Conservation (phyloP, 2,888 invertebrate genomes). For the Petrolisthes cinctipes region DNA sequence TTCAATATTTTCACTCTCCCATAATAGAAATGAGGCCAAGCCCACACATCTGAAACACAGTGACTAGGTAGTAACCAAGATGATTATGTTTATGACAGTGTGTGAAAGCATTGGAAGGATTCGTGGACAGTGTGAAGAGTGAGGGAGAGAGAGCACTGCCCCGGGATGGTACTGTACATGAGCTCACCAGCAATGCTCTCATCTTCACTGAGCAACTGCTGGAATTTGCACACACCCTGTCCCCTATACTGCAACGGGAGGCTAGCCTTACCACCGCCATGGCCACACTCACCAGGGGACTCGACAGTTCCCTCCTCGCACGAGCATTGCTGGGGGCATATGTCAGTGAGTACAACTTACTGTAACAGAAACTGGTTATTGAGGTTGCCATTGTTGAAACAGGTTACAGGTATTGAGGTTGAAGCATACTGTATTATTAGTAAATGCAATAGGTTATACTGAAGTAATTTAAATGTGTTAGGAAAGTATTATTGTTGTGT, state of each 20-base stretch:
- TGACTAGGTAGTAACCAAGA: too few relatives aligned
- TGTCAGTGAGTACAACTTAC: conserved; percentile 77
- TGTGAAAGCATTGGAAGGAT: conserved; percentile 69
- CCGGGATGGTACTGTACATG: conserved; percentile 97
- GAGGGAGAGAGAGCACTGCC: conserved; percentile 83
- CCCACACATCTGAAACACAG: too few relatives aligned
- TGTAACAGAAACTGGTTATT: background rate
- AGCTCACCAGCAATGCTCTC: conserved; percentile 90
- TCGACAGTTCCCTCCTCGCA: conserved; percentile 29
- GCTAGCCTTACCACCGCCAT: conserved; percentile 32
- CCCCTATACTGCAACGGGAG: conserved; percentile 60
- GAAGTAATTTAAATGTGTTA: too few relatives aligned
- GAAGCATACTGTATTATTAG: too few relatives aligned
- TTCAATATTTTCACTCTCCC: too few relatives aligned
- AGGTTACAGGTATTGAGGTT: too few relatives aligned
- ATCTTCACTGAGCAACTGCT: conserved; percentile 88
- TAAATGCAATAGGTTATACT: too few relatives aligned
- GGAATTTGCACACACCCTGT: conserved; percentile 56
- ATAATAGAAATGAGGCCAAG: too few relatives aligned
- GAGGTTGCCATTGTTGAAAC: too few relatives aligned
- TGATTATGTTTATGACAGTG: conserved; percentile 75
- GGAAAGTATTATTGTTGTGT: too few relatives aligned
- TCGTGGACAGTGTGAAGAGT: conserved; percentile 86
- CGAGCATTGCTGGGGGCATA: conserved; percentile 66
- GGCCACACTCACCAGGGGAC: conserved; percentile 33